Percentiles rank a stretch among this genome's conserved stretches.
Conservation (phyloP, 2,797 vertebrate species). For the Trachops cirrhosus region DNA sequence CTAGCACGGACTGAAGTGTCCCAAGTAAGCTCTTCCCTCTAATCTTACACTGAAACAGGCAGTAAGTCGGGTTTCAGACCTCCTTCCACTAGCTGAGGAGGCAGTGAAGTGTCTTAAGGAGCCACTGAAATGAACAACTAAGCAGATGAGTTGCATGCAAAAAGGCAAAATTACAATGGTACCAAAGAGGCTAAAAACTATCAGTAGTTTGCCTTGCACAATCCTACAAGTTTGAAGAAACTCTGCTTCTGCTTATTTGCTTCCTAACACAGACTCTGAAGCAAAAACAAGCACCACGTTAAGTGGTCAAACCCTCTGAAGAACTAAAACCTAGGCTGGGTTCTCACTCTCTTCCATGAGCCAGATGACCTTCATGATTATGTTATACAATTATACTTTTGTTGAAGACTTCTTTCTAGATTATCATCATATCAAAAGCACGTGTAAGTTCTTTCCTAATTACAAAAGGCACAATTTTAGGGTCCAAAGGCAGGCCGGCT, state of each 20-base stretch:
- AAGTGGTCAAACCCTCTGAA: background rate
- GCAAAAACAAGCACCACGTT: background rate
- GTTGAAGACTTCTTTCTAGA: background rate
- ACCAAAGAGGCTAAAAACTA: background rate
- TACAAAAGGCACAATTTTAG: background rate
- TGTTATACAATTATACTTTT: background rate
- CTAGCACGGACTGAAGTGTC: background rate
- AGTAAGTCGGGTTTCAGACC: background rate
- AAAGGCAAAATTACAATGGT: background rate
- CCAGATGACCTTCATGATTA: background rate
- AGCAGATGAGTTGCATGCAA: background rate
- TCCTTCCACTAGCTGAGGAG: background rate
- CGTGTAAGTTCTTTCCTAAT: background rate
- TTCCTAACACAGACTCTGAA: slow-evolving; percentile 14
- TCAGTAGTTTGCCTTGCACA: background rate
- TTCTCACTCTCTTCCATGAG: background rate
- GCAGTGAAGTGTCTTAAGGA: background rate
- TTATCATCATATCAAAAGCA: background rate
- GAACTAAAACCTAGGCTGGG: background rate
- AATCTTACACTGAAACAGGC: background rate
- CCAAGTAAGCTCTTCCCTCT: background rate
- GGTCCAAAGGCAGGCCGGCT: background rate
- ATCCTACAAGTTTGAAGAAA: slow-evolving; percentile 26
- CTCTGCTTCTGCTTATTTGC: background rate
- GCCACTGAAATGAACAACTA: background rate